Conservation (phyloP, 2,797 vertebrate species). For the Eulemur coronatus region DNA sequence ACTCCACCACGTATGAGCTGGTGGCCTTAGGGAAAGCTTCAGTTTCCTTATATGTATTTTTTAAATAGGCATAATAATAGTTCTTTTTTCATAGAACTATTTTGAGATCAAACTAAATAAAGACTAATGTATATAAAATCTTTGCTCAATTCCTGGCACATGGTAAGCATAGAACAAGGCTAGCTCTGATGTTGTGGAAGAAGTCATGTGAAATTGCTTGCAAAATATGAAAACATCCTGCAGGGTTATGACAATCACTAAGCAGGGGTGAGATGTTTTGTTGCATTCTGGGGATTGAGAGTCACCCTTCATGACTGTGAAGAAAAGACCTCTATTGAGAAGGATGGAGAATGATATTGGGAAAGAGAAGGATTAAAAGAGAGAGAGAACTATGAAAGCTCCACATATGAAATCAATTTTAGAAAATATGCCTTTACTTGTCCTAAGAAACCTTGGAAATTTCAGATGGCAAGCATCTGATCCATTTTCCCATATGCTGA, state of each 20-base stretch:
- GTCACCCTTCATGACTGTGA: not conserved
- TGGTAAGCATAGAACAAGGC: not conserved
- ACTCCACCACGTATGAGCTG: not conserved
- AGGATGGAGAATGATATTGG: not conserved
- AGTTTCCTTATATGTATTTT: not conserved
- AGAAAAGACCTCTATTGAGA: not conserved
- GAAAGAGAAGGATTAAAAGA: not conserved
- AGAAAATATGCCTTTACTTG: not conserved
- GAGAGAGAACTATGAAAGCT: not conserved
- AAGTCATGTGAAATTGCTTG: not conserved
- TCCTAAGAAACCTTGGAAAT: not conserved
- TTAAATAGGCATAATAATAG: not conserved
- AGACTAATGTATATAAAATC: not conserved
- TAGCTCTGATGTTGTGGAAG: not conserved
- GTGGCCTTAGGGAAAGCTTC: not conserved
- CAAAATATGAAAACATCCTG: not conserved
- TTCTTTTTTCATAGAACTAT: not conserved
- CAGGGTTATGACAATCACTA: accelerated
- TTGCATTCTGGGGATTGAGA: not conserved
- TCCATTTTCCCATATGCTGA: not conserved
- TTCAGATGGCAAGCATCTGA: not conserved
- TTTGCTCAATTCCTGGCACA: not conserved
- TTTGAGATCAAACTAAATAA: not conserved
- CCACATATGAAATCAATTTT: not conserved
- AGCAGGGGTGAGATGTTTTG: not conserved